A percentile compares a stretch with the other conserved stretches of the same genome.
These are phyloP conservation scores for Disparrhopalites patrizii DNA, from an alignment of 2,888 invertebrate species.

Conservation along the genomic window DNA sequence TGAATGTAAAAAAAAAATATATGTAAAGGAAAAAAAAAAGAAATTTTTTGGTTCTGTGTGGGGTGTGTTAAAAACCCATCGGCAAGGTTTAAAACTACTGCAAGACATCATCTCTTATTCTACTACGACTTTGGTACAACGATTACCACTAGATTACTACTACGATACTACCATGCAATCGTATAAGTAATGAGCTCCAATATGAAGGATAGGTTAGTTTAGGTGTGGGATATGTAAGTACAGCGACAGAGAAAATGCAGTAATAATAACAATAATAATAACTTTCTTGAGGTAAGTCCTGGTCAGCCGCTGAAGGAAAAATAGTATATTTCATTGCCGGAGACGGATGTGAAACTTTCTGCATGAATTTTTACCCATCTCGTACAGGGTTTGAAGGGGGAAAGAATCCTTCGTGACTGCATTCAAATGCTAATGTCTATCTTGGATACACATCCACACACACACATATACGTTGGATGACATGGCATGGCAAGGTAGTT, in stretches of 20 bases:
- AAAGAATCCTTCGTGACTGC: constrained; percentile 9
- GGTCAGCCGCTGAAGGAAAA: too few relatives aligned
- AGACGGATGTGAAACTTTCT: constrained; percentile 15
- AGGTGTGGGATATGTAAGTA: background rate
- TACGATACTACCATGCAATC: background rate
- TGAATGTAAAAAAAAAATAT: background rate
- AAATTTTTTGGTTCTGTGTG: background rate
- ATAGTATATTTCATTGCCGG: constrained; percentile 3
- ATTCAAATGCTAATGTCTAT: constrained; percentile 11
- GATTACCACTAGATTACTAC: too few relatives aligned
- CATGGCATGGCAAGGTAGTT: too few relatives aligned
- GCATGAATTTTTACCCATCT: constrained; percentile 6
- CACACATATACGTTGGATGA: too few relatives aligned
- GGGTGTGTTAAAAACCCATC: constrained; percentile 14
- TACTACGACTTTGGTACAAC: too few relatives aligned
- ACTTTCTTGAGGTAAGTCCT: background rate
- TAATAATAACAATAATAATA: background rate
- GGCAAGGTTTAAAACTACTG: constrained; percentile 10
- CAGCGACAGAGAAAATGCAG: background rate
- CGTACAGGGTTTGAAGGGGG: background rate
- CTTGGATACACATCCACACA: background rate
- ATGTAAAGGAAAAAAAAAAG: background rate
- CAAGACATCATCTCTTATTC: too few relatives aligned
- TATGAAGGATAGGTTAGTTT: too few relatives aligned
- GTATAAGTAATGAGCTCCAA: background rate